These are phyloP conservation scores for Marmota monax DNA, from an alignment of 2,113 vertebrate species.

Conservation along the genomic window DNA sequence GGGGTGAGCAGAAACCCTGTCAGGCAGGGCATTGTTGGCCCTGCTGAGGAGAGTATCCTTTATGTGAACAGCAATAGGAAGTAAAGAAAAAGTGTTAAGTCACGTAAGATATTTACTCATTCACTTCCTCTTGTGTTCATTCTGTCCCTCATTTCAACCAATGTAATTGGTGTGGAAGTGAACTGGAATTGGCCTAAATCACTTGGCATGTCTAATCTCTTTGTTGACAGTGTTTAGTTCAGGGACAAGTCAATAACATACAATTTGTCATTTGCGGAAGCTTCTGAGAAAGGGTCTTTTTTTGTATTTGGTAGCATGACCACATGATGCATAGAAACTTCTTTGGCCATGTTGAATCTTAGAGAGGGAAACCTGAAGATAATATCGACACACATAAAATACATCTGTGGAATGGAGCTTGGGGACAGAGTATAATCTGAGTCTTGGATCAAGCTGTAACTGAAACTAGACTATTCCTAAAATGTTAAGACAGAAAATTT, in stretches of 20 bases:
- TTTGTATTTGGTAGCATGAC: not conserved
- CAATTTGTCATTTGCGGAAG: not conserved
- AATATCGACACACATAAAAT: not conserved
- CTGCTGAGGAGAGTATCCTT: not conserved
- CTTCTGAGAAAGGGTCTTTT: not conserved
- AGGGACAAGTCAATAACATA: not conserved
- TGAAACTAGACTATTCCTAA: not conserved
- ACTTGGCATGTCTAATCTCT: not conserved
- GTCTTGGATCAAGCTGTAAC: not conserved
- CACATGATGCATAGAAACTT: not conserved
- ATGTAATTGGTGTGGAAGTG: not conserved
- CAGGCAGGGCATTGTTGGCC: not conserved
- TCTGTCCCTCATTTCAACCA: not conserved
- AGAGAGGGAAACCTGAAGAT: not conserved
- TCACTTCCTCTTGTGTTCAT: not conserved
- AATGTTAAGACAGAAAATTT: conserved; percentile 48
- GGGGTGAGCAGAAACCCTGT: not conserved
- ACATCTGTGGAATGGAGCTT: not conserved
- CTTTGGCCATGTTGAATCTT: not conserved
- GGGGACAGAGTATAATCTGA: not conserved
- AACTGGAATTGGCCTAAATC: not conserved
- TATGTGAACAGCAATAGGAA: not conserved
- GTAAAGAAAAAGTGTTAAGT: not conserved
- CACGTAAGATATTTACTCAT: not conserved
- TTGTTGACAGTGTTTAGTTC: not conserved